phyloP scores from a whole-genome alignment of 1,140 invertebrate species.

The Papilio dardanus region DNA sequence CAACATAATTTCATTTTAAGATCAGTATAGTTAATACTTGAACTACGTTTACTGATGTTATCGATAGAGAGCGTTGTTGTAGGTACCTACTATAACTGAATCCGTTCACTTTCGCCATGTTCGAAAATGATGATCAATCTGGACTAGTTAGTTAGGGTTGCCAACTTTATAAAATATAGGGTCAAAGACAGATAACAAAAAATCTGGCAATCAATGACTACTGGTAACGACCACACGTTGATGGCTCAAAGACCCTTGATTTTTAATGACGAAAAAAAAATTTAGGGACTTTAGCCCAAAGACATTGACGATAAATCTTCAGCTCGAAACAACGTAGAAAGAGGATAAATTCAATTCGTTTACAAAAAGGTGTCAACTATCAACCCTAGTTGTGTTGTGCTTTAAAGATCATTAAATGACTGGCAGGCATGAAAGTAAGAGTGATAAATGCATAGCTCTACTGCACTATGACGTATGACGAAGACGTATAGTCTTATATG shows the following conservation, averaged over 20 bases:
- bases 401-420: constrained; percentile 1
- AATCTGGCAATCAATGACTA: too few relatives aligned
- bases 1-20: neutral
- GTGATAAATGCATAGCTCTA: neutral
- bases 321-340: too few relatives aligned
- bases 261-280: too few relatives aligned
- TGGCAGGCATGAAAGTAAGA: neutral
- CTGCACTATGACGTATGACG: neutral
- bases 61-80: neutral
- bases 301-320: too few relatives aligned
- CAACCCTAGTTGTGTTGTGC: neutral
- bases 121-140: neutral
- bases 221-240: too few relatives aligned
- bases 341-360: too few relatives aligned
- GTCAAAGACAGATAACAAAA: too few relatives aligned
- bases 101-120: neutral
- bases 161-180: too few relatives aligned
- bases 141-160: neutral
- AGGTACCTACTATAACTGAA: neutral
- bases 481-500: neutral
- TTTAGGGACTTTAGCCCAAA: too few relatives aligned
- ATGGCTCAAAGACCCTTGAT: too few relatives aligned
- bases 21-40: too few relatives aligned
- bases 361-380: too few relatives aligned
- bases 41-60: neutral